phyloP scores from a whole-genome alignment of 35 echinoderm and acorn worm species.

The Heliocidaris tuberculata region DNA sequence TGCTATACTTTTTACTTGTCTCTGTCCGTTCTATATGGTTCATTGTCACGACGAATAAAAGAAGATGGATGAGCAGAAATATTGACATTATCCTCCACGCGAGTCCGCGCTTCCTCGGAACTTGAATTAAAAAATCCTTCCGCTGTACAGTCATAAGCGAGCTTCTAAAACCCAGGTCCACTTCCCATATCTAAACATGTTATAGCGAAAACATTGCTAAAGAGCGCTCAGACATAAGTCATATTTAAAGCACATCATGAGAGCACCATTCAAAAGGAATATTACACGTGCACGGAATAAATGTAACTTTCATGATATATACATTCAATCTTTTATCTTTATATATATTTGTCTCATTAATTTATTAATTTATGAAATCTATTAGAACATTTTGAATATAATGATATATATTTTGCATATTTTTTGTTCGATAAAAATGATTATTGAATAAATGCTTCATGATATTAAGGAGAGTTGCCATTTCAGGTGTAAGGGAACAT shows the following conservation, averaged over 20 bases:
- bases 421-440: too few species aligned
- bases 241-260: slow-evolving; percentile 3
- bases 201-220: not conserved
- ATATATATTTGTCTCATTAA: too few species aligned
- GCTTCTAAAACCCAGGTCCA: not conserved
- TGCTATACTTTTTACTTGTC: not conserved
- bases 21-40: not conserved
- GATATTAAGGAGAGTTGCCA: too few species aligned
- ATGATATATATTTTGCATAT: too few species aligned
- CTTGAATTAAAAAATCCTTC: slow-evolving; percentile 42
- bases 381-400: too few species aligned
- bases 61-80: slow-evolving; percentile 48
- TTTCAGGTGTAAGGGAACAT: too few species aligned
- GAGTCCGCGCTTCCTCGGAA: not conserved
- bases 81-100: slow-evolving; percentile 20
- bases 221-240: not conserved
- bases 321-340: too few species aligned
- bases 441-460: too few species aligned
- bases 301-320: not conserved
- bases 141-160: not conserved
- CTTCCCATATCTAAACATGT: not conserved
- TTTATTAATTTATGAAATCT: too few species aligned
- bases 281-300: not conserved
- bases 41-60: not conserved
- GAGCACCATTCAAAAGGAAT: not conserved